Percentiles rank a stretch among this genome's conserved stretches.
Evolutionary conservation across 1,140 invertebrate genomes (phyloP).

Genomic region (Zaprionus lachaisei): DNA sequence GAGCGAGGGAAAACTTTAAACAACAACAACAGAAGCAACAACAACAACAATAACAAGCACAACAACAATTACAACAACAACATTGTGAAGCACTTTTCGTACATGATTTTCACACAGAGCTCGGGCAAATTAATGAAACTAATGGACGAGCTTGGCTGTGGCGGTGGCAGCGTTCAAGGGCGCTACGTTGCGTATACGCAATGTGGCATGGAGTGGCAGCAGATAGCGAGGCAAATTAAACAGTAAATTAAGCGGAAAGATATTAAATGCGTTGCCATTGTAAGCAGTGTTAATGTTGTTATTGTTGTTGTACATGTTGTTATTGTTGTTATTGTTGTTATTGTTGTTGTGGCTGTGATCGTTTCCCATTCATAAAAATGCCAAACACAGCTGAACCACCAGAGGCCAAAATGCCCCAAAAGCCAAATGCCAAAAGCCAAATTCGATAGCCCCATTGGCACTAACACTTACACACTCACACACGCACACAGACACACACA

Average conservation of each 20-base stretch:
- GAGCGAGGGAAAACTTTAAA: constrained; percentile 41
- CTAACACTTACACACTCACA: constrained; percentile 6
- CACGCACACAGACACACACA: not conserved
- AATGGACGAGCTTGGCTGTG: constrained; percentile 37
- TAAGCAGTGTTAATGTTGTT: constrained; percentile 35
- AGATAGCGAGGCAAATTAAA: constrained; percentile 50
- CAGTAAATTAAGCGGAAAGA: constrained; percentile 64
- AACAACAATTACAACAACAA: constrained; percentile 33
- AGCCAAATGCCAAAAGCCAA: not conserved
- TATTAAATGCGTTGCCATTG: constrained; percentile 55
- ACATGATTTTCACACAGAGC: constrained; percentile 13
- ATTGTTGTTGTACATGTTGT: constrained; percentile 24
- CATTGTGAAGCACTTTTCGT: constrained; percentile 41
- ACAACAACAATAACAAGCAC: constrained; percentile 16
- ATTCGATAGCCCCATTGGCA: constrained; percentile 2
- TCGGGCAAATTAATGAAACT: constrained; percentile 57
- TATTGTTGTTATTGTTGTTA: constrained; percentile 29
- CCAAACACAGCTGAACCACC: constrained; percentile 50
- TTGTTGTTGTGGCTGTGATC: constrained; percentile 32
- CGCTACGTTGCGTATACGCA: constrained; percentile 55
- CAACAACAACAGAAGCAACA: constrained; percentile 32
- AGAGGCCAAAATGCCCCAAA: constrained; percentile 11
- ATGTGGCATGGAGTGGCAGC: not conserved
- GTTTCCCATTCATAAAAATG: constrained; percentile 71
- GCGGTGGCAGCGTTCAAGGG: constrained; percentile 25